Conservation (phyloP, 92 coral and sea anemone species). For the Phymanthus crucifer region DNA sequence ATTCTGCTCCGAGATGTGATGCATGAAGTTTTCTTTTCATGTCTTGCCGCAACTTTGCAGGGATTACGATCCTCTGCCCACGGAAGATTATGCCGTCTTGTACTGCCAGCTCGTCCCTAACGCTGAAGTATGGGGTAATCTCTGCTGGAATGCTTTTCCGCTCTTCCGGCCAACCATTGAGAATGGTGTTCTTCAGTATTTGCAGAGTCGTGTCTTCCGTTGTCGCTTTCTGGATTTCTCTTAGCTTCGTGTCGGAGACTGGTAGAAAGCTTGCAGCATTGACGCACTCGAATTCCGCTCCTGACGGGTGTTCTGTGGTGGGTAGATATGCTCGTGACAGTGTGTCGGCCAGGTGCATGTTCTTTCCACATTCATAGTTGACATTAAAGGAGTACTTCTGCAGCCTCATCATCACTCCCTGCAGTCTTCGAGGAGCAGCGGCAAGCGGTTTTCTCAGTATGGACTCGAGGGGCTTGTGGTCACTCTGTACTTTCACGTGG, state of each 20-base stretch:
- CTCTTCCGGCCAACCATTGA: constrained; percentile 12
- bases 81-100: constrained; percentile 1
- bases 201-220: neutral
- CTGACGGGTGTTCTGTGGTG: constrained; percentile 1
- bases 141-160: neutral
- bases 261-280: neutral
- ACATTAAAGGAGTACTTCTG: constrained; percentile 42
- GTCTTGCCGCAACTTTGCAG: neutral
- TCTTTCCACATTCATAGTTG: constrained; percentile 27
- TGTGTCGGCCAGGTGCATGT: constrained; percentile 43
- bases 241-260: constrained; percentile 10
- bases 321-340: constrained; percentile 40
- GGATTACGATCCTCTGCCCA: neutral
- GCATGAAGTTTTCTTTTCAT: constrained; percentile 15
- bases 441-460: constrained; percentile 7
- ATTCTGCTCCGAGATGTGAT: constrained; percentile 16
- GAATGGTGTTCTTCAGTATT: neutral
- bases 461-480: constrained; percentile 17
- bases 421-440: constrained; percentile 2
- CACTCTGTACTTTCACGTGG: constrained; percentile 24
- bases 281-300: constrained; percentile 15
- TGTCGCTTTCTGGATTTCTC: constrained; percentile 8
- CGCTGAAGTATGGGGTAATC: neutral
- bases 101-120: constrained; percentile 20
- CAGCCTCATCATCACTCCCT: constrained; percentile 52